Evolutionary conservation across 2,113 vertebrate species (phyloP).

Genomic region (Pitta sordida): DNA sequence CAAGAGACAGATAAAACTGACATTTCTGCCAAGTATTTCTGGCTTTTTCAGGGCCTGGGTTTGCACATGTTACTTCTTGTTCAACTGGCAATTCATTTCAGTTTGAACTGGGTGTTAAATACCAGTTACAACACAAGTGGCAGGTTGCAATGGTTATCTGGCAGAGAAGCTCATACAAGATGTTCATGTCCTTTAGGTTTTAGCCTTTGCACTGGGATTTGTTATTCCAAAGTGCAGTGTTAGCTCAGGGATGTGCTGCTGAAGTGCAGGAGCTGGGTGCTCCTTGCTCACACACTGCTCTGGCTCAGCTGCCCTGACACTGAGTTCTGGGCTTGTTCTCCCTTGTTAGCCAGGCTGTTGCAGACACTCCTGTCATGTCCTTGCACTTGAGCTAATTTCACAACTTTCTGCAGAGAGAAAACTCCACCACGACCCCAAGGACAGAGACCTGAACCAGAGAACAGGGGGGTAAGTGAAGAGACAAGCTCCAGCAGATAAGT

Average conservation of each 20-base stretch:
- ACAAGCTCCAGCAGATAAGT: neutral
- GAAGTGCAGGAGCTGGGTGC: neutral
- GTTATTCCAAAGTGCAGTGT: neutral
- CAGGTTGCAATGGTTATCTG: neutral
- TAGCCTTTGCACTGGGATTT: neutral
- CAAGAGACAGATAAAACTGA: neutral
- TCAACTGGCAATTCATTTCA: neutral
- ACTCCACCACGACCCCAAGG: slow-evolving; percentile 97
- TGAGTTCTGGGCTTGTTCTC: neutral
- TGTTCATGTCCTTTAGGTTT: neutral
- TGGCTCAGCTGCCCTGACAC: neutral
- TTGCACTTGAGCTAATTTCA: slow-evolving; percentile 8
- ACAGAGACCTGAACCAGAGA: slow-evolving; percentile 96
- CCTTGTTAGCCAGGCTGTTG: neutral
- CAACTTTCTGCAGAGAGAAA: slow-evolving; percentile 83
- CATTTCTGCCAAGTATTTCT: neutral
- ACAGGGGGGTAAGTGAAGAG: slow-evolving; percentile 88
- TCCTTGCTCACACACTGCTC: neutral
- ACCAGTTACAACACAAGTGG: neutral
- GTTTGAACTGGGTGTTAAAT: neutral
- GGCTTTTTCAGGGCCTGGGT: neutral
- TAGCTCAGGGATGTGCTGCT: neutral
- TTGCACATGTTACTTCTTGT: neutral
- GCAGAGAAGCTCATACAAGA: neutral
- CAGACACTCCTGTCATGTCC: neutral